phyloP scores from a whole-genome alignment of 35 echinoderm and acorn worm genomes.

The Lytechinus variegatus region DNA sequence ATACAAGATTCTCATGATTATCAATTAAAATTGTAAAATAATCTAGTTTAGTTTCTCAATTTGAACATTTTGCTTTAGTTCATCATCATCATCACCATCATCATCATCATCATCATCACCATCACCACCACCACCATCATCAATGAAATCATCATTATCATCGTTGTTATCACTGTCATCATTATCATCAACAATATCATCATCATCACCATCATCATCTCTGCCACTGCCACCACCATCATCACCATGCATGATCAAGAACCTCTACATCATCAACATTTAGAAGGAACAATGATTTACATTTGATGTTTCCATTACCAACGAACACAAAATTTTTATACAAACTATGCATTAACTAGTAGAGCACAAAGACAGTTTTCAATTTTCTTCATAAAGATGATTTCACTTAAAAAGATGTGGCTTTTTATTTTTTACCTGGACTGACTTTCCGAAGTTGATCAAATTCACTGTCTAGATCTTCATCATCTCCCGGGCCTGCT shows the following conservation, averaged over 20 bases:
- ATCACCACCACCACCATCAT: not conserved
- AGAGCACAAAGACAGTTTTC: no score
- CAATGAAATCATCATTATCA: not conserved
- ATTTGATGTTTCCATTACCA: not conserved
- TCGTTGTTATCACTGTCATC: not conserved
- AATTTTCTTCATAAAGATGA: not conserved
- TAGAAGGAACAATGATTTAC: not conserved
- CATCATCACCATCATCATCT: not conserved
- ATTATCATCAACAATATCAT: not conserved
- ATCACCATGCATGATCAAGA: not conserved
- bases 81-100: not conserved
- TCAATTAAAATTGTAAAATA: not conserved
- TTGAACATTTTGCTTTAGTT: no score
- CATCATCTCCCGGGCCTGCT: not conserved
- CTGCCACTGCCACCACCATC: not conserved
- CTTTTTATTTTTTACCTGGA: not conserved
- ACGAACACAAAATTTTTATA: not conserved
- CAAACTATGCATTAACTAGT: no score
- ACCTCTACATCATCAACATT: not conserved
- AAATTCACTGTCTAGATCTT: constrained; percentile 49
- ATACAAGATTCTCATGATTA: not conserved
- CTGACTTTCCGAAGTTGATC: constrained; percentile 45
- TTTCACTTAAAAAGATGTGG: no score
- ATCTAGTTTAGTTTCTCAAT: no score
- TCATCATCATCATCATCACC: not conserved